Evolutionary conservation across 2,888 invertebrate species (phyloP), one percentile per base, ranked within the genome.

Genomic region (Tortrix viridana): DNA sequence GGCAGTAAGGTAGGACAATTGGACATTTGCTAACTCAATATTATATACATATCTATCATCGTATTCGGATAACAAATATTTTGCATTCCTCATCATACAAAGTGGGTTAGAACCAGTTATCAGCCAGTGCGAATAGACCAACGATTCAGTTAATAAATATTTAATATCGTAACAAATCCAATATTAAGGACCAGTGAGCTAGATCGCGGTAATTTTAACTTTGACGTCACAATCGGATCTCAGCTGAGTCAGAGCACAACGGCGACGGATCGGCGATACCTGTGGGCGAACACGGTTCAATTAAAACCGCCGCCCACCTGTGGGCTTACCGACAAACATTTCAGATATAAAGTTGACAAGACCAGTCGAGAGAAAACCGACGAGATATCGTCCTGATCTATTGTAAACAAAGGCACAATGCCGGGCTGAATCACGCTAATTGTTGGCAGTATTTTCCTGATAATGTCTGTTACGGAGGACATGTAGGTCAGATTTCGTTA

Each of bases 251-350:
- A 68, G 52, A 54, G 50, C 53, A 20, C 37, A 43, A 26, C 20
- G 55, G 50, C 56, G 37, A 63, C 53, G 61, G 52, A 67, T 62
- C 64, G 54, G 50, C 20, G 37, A 19, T 32, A 50, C 32, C 52
- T 55, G 67, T 67, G 65, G 67, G 67, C 68, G 68, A 67, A 48
- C 60, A 16, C 22, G 59, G 61, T 47, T 63, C 64, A 67, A 67
- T 61, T 65, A 67, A 66, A 64, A 50, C 49, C 37, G 46, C 58
- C 63, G 54, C 67, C 69, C 60, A 67, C 67, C 32, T 43, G 48
- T 61, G 56, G 56, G 50, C 46, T 62, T 52, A 49, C 32, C 41
- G 60, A 41, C 53, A 38, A 53, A 53, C 53, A 22, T 16, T 23
- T 43, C 22, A 23, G 38, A 56, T 49, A 50, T 46, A 9, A 57